Evolutionary conservation across 2,797 vertebrate genomes (phyloP).

Genomic region (Danio albolineatus): DNA sequence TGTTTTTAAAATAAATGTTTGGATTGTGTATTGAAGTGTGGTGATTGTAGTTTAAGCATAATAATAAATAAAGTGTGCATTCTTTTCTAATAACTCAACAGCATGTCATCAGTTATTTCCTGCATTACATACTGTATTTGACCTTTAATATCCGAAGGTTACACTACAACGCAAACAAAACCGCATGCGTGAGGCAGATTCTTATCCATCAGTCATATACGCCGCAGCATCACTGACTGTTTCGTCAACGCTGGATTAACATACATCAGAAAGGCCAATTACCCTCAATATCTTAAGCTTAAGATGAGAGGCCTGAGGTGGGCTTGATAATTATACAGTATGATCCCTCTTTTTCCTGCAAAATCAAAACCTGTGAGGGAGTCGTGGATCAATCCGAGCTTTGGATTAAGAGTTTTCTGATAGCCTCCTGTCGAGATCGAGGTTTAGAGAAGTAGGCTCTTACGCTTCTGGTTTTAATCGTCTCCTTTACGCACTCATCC

Average conservation of each 20-base stretch:
- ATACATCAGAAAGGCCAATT: constrained; percentile 55
- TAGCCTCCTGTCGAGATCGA: constrained; percentile 67
- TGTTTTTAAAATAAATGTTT: no score
- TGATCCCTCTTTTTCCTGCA: constrained; percentile 68
- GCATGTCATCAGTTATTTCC: no score
- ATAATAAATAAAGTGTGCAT: no score
- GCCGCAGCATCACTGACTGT: constrained; percentile 8
- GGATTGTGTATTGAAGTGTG: no score
- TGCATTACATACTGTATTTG: background rate
- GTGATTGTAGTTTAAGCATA: no score
- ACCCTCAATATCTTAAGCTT: constrained; percentile 43
- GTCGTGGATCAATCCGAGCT: constrained; percentile 73
- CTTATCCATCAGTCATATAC: constrained; percentile 27
- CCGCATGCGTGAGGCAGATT: background rate
- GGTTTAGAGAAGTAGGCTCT: constrained; percentile 49
- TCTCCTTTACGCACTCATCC: constrained; percentile 55
- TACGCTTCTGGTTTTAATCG: constrained; percentile 53
- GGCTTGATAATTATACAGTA: constrained; percentile 78
- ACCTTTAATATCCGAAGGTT: constrained; percentile 1
- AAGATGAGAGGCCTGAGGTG: constrained; percentile 40
- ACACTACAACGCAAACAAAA: background rate
- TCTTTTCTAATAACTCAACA: no score
- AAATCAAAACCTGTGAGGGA: constrained; percentile 63
- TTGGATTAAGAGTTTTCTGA: constrained; percentile 76
- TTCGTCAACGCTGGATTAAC: constrained; percentile 47